These are phyloP conservation scores for Cryptoprocta ferox DNA, from an alignment of 2,797 vertebrate genomes.

Conservation along the genomic window DNA sequence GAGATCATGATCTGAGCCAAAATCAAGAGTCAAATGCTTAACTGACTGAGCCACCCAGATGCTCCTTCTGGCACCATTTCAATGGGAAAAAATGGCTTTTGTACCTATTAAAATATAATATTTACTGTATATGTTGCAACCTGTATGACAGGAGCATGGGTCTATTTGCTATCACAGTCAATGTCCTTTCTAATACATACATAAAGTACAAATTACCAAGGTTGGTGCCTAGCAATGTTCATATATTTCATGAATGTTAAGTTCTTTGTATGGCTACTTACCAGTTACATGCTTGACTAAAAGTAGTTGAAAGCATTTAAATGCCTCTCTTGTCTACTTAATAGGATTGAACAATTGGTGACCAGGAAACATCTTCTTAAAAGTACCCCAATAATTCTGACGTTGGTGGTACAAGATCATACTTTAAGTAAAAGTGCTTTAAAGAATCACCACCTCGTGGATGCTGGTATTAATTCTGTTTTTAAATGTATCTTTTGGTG, in stretches of 20 bases:
- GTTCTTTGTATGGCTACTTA: not conserved
- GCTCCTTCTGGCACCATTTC: not conserved
- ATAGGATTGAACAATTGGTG: not conserved
- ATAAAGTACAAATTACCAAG: not conserved
- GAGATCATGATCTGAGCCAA: too few relatives aligned
- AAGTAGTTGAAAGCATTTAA: constrained; percentile 9
- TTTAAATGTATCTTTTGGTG: not conserved
- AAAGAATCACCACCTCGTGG: not conserved
- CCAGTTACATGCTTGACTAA: not conserved
- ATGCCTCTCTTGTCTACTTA: not conserved
- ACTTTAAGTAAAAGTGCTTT: not conserved
- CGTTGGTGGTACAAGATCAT: not conserved
- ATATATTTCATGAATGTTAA: not conserved
- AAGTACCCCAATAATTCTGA: not conserved
- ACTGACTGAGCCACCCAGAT: too few relatives aligned
- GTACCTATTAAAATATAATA: not conserved
- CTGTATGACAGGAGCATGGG: not conserved
- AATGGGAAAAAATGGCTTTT: not conserved
- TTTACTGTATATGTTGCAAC: not conserved
- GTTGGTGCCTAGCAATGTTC: not conserved
- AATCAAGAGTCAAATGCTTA: too few relatives aligned
- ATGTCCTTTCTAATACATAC: not conserved
- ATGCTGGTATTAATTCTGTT: not conserved
- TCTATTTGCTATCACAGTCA: not conserved
- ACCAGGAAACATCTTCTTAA: not conserved